A percentile compares a stretch with the other conserved stretches of the same genome.
Conservation (phyloP, 1,140 invertebrate genomes). For the Microplitis mediator region DNA sequence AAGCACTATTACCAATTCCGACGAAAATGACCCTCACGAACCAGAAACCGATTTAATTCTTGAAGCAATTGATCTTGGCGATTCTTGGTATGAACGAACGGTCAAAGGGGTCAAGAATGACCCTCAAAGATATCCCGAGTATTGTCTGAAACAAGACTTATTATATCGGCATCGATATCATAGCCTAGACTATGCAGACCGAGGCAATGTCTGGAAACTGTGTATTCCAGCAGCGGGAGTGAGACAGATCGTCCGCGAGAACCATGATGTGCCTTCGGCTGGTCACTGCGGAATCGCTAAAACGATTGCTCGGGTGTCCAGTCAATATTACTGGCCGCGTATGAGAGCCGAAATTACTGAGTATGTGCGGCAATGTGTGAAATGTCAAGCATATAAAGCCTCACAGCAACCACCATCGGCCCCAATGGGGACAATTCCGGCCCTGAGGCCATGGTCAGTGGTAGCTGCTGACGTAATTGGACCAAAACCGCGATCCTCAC, state of each 20-base stretch:
- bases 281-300: slow-evolving; percentile 36
- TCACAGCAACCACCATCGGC: background rate
- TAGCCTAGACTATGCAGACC: background rate
- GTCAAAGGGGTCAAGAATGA: background rate
- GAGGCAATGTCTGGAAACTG: slow-evolving; percentile 26
- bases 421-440: slow-evolving; percentile 2
- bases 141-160: slow-evolving; percentile 21
- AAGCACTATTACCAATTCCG: background rate
- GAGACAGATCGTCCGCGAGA: background rate
- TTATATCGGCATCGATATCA: slow-evolving; percentile 21
- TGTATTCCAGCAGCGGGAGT: slow-evolving; percentile 7
- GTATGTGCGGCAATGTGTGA: slow-evolving; percentile 28
- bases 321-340: slow-evolving; percentile 35
- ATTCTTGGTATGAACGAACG: slow-evolving; percentile 35
- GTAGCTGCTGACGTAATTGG: background rate
- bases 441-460: background rate
- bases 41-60: slow-evolving; percentile 30
- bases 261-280: slow-evolving; percentile 26
- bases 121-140: slow-evolving; percentile 20
- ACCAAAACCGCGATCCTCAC: background rate
- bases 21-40: background rate
- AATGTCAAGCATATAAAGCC: slow-evolving; percentile 1
- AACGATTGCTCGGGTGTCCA: slow-evolving; percentile 20
- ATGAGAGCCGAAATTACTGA: slow-evolving; percentile 12
- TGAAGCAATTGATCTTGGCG: slow-evolving; percentile 26